A percentile compares a stretch with the other conserved stretches of the same genome.
Evolutionary conservation across 1,140 invertebrate genomes (phyloP).

Genomic region (Brachionus asplanchnoidis): DNA sequence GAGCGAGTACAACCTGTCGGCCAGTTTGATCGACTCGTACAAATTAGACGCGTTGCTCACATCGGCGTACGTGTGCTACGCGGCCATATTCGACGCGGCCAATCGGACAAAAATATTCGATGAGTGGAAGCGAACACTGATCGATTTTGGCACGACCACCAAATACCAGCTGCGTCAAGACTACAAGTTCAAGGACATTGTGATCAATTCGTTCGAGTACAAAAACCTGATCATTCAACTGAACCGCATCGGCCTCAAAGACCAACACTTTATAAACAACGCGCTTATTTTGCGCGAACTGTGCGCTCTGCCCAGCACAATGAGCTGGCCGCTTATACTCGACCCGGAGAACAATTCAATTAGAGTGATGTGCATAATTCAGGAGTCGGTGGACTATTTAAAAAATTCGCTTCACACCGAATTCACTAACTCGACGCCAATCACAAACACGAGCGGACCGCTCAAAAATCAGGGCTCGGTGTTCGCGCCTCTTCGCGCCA

Average conservation of each 20-base stretch:
- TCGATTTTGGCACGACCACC: conserved; percentile 46
- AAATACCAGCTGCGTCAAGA: conserved; percentile 45
- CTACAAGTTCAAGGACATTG: conserved; percentile 47
- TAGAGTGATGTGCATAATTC: conserved; percentile 46
- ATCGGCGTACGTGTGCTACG: conserved; percentile 52
- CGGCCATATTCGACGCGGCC: conserved; percentile 51
- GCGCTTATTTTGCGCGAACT: conserved; percentile 50
- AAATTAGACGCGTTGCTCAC: conserved; percentile 44
- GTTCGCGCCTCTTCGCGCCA: background rate
- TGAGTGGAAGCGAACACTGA: conserved; percentile 47
- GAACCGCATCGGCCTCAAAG: conserved; percentile 47
- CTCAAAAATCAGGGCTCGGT: background rate
- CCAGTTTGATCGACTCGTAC: background rate
- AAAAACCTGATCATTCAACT: conserved; percentile 49
- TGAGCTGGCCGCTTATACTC: conserved; percentile 53
- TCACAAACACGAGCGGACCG: background rate
- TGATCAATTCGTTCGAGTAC: conserved; percentile 53
- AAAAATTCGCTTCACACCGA: background rate
- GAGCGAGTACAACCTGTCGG: conserved; percentile 42
- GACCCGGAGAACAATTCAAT: conserved; percentile 54
- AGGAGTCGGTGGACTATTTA: background rate
- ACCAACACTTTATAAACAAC: conserved; percentile 53
- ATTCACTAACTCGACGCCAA: background rate
- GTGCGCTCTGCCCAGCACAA: conserved; percentile 49
- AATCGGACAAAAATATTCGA: conserved; percentile 46